phyloP scores from a whole-genome alignment of 1,140 invertebrate genomes.

The Caenorhabditis brenneri region DNA sequence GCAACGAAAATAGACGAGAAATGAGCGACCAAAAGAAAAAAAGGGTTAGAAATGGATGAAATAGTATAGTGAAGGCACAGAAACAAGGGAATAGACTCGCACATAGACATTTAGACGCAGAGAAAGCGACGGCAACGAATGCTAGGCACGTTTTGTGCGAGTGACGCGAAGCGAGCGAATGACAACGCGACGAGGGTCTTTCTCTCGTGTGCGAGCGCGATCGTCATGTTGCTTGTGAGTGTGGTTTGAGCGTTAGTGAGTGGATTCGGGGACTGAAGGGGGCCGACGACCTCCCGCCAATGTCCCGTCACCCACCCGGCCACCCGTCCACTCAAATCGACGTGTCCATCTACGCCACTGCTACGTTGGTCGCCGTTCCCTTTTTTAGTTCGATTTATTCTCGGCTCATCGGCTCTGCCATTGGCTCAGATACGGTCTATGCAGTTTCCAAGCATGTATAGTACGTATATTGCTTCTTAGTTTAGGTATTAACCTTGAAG shows the following conservation, averaged over 20 bases:
- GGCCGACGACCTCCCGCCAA: constrained; percentile 38
- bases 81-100: not conserved
- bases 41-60: not conserved
- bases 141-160: constrained; percentile 16
- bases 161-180: constrained; percentile 28
- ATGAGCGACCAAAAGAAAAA: not conserved
- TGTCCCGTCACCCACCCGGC: constrained; percentile 24
- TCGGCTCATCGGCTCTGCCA: not conserved
- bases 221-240: constrained; percentile 43
- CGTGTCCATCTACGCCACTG: constrained; percentile 30
- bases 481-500: too few relatives aligned
- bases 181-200: constrained; percentile 40
- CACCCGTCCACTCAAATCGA: constrained; percentile 34
- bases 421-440: not conserved
- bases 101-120: not conserved
- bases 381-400: not conserved
- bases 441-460: not conserved
- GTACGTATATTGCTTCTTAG: not conserved
- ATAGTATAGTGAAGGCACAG: not conserved
- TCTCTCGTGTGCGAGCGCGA: constrained; percentile 33
- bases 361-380: not conserved
- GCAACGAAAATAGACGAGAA: not conserved
- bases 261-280: constrained; percentile 27
- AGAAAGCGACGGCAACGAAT: not conserved
- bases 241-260: constrained; percentile 36